Evolutionary conservation across 2,797 vertebrate species (phyloP), one percentile per base, ranked within the genome.

Genomic region (Smutsia temminckii): DNA sequence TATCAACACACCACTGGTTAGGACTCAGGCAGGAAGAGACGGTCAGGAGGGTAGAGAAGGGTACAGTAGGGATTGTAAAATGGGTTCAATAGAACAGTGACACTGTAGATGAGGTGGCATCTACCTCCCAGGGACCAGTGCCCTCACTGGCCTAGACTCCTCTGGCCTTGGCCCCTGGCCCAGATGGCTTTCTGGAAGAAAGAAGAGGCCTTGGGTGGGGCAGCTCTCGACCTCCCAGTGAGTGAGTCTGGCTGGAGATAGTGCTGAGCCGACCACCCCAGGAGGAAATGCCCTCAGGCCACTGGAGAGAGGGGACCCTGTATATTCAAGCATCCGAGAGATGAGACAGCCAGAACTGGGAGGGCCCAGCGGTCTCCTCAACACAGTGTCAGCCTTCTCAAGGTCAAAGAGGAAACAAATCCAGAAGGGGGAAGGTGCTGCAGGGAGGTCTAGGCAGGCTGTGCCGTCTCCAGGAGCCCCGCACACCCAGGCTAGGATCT

Each of bases 171-270:
- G 17, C 23, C 34, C 92, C 74, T 87, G 75, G 61, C 69, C 87
- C 90, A 86, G 27, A 75, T 17, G 77, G 84, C 23, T 23, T 64
- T 95, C 61, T 20, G 64, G 86, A 95, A 40, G 63, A 55, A 86
- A 59, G 57, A 93, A 40, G 75, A 90, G 53, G 32, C 55, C 27
- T 11, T 55, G 68, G 63, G 57, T 42, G 46, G 53, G 85, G 69
- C 68, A 0, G 13, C 34, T 77, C 53, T 37, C 3, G 23, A 97
- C 85, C 93, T 94, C 93, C 94, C 95, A 94, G 34, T 42, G 85
- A 68, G 91, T 25, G 21, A 93, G 77, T 2, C 49, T 81, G 66
- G 37, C 61, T 89, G 46, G 63, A 66, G 68, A 32, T 37, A 46
- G 25, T 20, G n/a, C 61, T 78, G 68, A 91, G 63, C 25, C 10